Base-by-base conservation (phyloP, 2,888 invertebrate genomes). In the Cantharis rustica region DNA sequence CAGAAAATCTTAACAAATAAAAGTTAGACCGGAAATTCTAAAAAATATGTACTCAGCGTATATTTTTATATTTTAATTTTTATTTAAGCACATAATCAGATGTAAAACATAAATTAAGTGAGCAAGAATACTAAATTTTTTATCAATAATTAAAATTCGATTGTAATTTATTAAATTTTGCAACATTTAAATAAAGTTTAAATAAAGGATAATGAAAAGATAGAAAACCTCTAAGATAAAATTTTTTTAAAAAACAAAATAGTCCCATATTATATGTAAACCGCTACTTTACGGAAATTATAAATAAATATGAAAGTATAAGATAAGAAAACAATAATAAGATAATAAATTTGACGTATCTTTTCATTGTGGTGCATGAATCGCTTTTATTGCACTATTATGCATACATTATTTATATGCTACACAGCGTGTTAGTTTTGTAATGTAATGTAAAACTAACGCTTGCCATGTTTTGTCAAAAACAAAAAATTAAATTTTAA, bases 281-380 rank as follows among this genome's bases (percentile, higher is more conserved):
- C 47, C 47, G 47, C n/a, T 47, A 47, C 47, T 47, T 47, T 47
- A n/a, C 47, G 47, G 47, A 47, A 47, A 47, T 47, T 47, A 47
- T 47, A n/a, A 47, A 47, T 47, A 47, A 47, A n/a, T 47, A 13
- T 66, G 20, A 66, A n/a, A 20, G 20, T 66, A 69, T 26, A 74
- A 47, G 73, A 70, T 78, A 80, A 80, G 78, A 80, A 79, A 78
- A 79, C 82, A 82, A 79, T 75, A 78, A 77, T 78, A 81, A n/a
- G n/a, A n/a, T 80, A 80, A 82, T 82, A 82, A 82, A 81, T 73
- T 81, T 82, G 79, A 82, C 82, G 79, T 80, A 82, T 82, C 81
- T 81, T 81, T 31, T 47, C n/a, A 47, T 47, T 47, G 47, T 7
- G 47, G 47, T 47, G 47, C 47, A 47, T 79, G 82, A 82, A 82